These are phyloP conservation scores for Pipistrellus kuhlii DNA, from an alignment of 2,797 vertebrate species.

Conservation along the genomic window DNA sequence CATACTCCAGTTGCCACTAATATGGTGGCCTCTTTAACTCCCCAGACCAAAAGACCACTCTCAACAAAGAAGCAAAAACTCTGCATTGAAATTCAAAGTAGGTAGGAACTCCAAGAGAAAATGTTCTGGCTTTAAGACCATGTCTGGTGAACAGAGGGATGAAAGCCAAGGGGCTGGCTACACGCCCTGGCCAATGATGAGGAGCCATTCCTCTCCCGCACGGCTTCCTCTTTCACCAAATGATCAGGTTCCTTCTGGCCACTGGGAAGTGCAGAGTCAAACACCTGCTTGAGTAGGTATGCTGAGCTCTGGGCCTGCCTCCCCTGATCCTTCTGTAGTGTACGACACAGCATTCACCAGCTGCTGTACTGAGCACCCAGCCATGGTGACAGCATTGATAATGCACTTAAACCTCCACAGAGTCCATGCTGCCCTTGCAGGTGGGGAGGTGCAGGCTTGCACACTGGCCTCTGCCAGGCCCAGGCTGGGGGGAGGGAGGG, in stretches of 20 bases:
- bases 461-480: neutral
- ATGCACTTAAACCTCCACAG: conserved; percentile 28
- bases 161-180: conserved; percentile 56
- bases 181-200: conserved; percentile 73
- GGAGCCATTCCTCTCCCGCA: conserved; percentile 72
- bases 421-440: conserved; percentile 17
- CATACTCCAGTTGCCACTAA: neutral
- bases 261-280: conserved; percentile 83
- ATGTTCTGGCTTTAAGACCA: conserved; percentile 57
- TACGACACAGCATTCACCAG: conserved; percentile 86
- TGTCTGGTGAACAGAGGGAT: conserved; percentile 70
- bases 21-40: neutral
- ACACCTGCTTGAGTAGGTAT: conserved; percentile 87
- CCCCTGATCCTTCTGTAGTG: conserved; percentile 84
- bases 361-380: conserved; percentile 85
- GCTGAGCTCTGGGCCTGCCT: conserved; percentile 81
- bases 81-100: conserved; percentile 61
- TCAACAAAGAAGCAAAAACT: neutral
- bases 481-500: neutral
- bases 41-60: neutral
- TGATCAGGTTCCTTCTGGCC: conserved; percentile 83
- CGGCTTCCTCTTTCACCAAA: conserved; percentile 70
- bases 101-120: conserved; percentile 3
- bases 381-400: conserved; percentile 83
- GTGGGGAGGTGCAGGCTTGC: neutral